Evolutionary conservation across 1,140 invertebrate species (phyloP).

Genomic region (Drosophila eugracilis): DNA sequence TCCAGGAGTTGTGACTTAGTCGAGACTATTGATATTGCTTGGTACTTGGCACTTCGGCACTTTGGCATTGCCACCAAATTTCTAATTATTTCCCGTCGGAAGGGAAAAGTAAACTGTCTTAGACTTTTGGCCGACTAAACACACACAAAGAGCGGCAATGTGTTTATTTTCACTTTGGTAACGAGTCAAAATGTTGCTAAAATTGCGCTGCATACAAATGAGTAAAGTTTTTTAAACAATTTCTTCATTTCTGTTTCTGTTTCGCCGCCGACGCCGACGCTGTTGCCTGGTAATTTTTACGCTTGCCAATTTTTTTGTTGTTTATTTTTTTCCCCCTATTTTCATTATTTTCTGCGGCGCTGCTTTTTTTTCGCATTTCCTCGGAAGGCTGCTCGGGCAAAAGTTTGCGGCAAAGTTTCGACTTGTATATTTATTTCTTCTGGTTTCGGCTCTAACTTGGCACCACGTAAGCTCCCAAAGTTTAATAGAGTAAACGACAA

Average conservation of each 20-base stretch:
- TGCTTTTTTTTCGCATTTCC: conserved; percentile 34
- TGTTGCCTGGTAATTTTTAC: conserved; percentile 64
- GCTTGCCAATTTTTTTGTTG: conserved; percentile 54
- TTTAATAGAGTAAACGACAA: conserved; percentile 84
- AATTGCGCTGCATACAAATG: conserved; percentile 84
- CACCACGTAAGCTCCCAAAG: conserved; percentile 82
- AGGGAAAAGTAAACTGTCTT: not conserved
- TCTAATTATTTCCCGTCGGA: conserved; percentile 48
- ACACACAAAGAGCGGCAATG: conserved; percentile 27
- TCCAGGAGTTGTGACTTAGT: not conserved
- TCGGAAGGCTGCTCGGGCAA: conserved; percentile 33
- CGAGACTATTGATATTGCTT: conserved; percentile 10
- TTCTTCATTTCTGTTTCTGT: conserved; percentile 59
- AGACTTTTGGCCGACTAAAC: not conserved
- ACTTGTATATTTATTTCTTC: conserved; percentile 82
- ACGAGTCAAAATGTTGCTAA: conserved; percentile 81
- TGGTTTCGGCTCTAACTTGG: conserved; percentile 79
- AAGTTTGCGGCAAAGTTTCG: conserved; percentile 78
- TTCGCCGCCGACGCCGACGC: conserved; percentile 47
- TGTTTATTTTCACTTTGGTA: conserved; percentile 71
- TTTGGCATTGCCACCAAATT: conserved; percentile 33
- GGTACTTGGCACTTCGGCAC: conserved; percentile 2
- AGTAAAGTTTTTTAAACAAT: conserved; percentile 80
- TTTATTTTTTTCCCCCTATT: conserved; percentile 18
- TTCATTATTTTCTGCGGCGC: conserved; percentile 25